Percentiles rank a stretch among this genome's conserved stretches.
phyloP scores from a whole-genome alignment of 2,888 invertebrate species.

The Agrypnus murinus region DNA sequence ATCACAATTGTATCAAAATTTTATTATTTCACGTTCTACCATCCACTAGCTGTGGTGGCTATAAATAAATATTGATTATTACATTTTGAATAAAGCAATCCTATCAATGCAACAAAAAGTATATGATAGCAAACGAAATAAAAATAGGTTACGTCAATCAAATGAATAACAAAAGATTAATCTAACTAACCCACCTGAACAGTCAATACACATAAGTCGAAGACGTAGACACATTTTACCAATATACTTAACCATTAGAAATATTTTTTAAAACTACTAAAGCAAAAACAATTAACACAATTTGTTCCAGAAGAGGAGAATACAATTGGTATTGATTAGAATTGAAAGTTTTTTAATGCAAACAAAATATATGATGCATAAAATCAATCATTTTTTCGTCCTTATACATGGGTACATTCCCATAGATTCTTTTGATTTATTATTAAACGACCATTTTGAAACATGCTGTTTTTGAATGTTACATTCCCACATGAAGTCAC shows the following conservation, averaged over 20 bases:
- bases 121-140: not conserved
- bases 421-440: slow-evolving; percentile 10
- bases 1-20: not conserved
- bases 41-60: slow-evolving; percentile 20
- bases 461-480: slow-evolving; percentile 12
- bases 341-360: not conserved
- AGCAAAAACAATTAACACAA: not conserved
- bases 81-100: slow-evolving; percentile 9
- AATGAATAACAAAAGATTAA: not conserved
- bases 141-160: not conserved
- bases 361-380: not conserved
- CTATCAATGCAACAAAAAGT: slow-evolving; percentile 13
- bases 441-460: slow-evolving; percentile 17
- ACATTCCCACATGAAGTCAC: not conserved
- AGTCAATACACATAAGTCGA: slow-evolving; percentile 74
- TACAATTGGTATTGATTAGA: not conserved
- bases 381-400: too few species aligned
- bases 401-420: too few species aligned
- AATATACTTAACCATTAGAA: slow-evolving; percentile 64
- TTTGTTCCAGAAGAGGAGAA: not conserved
- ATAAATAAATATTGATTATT: slow-evolving; percentile 30
- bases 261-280: slow-evolving; percentile 16
- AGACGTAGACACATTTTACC: slow-evolving; percentile 72
- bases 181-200: slow-evolving; percentile 73
- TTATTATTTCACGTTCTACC: not conserved